A percentile compares a stretch with the other conserved stretches of the same genome.
These are phyloP conservation scores for Leucophenga maculata DNA, from an alignment of 2,888 invertebrate genomes.

Conservation along the genomic window DNA sequence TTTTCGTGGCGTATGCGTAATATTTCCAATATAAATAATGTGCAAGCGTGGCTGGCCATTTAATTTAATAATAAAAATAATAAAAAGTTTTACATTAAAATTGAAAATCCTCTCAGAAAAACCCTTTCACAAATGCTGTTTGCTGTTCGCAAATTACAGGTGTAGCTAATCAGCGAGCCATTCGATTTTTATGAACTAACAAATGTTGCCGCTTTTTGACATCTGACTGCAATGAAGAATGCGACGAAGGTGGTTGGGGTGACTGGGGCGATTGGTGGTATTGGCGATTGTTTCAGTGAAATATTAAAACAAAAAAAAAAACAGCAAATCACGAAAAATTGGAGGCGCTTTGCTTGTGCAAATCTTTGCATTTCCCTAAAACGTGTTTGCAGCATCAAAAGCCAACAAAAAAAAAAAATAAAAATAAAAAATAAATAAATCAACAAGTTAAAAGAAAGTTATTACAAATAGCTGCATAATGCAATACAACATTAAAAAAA, in stretches of 20 bases:
- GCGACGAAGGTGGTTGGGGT: slow-evolving; percentile 4
- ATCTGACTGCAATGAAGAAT: slow-evolving; percentile 27
- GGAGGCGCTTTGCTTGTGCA: slow-evolving; percentile 50
- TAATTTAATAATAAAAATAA: slow-evolving; percentile 51
- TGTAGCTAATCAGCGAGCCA: slow-evolving; percentile 63
- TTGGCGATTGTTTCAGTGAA: too few relatives aligned
- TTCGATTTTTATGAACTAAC: slow-evolving; percentile 43
- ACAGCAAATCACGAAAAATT: too few relatives aligned
- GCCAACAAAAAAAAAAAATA: not conserved
- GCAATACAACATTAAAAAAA: slow-evolving; percentile 35
- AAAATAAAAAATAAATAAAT: slow-evolving; percentile 30
- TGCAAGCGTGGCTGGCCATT: slow-evolving; percentile 37
- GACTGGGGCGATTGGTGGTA: not conserved
- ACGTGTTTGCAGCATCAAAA: slow-evolving; percentile 46
- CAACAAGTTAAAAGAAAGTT: slow-evolving; percentile 62
- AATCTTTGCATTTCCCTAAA: slow-evolving; percentile 62
- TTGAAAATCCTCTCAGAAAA: slow-evolving; percentile 4
- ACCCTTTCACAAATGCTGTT: slow-evolving; percentile 26
- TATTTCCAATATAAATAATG: slow-evolving; percentile 30
- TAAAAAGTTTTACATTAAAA: not conserved
- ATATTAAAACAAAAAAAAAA: too few relatives aligned
- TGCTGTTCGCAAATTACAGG: slow-evolving; percentile 48
- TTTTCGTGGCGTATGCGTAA: slow-evolving; percentile 57
- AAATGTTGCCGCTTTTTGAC: slow-evolving; percentile 48
- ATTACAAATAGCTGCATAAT: slow-evolving; percentile 44